Percentiles rank a stretch among this genome's conserved stretches.
These are phyloP conservation scores for Liopterus haemorrhoidalis DNA, from an alignment of 2,888 invertebrate species.

Conservation along the genomic window DNA sequence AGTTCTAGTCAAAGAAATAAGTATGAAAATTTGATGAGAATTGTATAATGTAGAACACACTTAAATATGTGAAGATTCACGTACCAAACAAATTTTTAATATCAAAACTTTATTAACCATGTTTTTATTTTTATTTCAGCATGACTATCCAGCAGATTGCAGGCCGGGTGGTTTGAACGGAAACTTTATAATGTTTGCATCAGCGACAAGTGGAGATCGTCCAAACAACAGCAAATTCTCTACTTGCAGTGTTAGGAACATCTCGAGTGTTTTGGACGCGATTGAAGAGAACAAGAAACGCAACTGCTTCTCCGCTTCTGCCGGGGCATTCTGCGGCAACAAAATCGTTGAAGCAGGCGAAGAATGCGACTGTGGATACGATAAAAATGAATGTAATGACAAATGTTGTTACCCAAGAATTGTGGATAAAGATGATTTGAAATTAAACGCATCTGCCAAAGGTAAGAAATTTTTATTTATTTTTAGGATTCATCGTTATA, in stretches of 20 bases:
- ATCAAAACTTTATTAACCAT: slow-evolving; percentile 5
- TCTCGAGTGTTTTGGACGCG: slow-evolving; percentile 88
- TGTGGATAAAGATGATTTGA: slow-evolving; percentile 63
- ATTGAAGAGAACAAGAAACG: slow-evolving; percentile 84
- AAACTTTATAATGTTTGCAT: slow-evolving; percentile 99
- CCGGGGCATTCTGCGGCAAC: slow-evolving; percentile 97
- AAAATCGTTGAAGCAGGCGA: slow-evolving; percentile 97
- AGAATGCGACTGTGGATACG: slow-evolving; percentile 96
- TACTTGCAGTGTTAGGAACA: slow-evolving; percentile 88
- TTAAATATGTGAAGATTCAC: too few relatives aligned
- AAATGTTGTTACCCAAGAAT: slow-evolving; percentile 90
- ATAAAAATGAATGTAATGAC: slow-evolving; percentile 83
- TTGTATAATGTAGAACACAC: too few relatives aligned
- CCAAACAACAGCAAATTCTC: slow-evolving; percentile 98
- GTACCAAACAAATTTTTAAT: slow-evolving; percentile 7
- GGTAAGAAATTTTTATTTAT: too few relatives aligned
- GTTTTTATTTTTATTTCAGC: slow-evolving; percentile 52
- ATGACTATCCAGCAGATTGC: slow-evolving; percentile 88
- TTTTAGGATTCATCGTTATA: too few relatives aligned
- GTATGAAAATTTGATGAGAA: too few relatives aligned
- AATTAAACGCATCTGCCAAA: slow-evolving; percentile 63
- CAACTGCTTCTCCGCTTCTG: slow-evolving; percentile 88
- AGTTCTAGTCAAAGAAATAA: too few relatives aligned
- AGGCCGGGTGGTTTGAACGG: slow-evolving; percentile 87
- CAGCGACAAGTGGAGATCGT: slow-evolving; percentile 96